Percentiles rank a stretch among this genome's conserved stretches.
These are phyloP conservation scores for Drosophila rhopaloa DNA, from an alignment of 1,140 invertebrate genomes.

Conservation along the genomic window DNA sequence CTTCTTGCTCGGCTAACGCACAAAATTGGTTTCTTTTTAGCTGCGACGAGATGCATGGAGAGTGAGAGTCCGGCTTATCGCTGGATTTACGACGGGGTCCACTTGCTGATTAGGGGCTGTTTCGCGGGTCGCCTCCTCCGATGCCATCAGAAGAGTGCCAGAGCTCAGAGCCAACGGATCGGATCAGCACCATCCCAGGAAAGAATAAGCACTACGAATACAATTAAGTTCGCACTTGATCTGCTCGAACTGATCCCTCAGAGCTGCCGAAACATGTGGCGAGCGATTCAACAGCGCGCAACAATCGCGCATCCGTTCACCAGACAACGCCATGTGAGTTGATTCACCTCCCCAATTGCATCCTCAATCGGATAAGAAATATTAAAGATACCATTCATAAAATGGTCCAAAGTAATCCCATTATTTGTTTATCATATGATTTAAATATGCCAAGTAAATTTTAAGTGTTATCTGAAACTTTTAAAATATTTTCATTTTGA, in stretches of 20 bases:
- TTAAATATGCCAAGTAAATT: no score
- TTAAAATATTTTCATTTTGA: no score
- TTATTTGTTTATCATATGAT: no score
- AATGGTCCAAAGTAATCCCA: neutral
- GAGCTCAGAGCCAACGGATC: constrained; percentile 66
- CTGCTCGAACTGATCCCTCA: constrained; percentile 15
- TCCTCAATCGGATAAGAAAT: neutral
- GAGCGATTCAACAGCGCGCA: constrained; percentile 54
- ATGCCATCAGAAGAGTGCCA: constrained; percentile 63
- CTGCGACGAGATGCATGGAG: constrained; percentile 32
- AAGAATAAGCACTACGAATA: constrained; percentile 4
- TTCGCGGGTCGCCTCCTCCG: constrained; percentile 19
- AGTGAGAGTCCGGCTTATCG: constrained; percentile 48
- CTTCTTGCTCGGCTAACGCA: constrained; percentile 22
- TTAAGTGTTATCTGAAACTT: no score
- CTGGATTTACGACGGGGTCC: constrained; percentile 38
- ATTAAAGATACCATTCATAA: neutral
- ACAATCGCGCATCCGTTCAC: constrained; percentile 59
- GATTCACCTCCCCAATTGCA: constrained; percentile 18
- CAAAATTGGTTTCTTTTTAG: constrained; percentile 32
- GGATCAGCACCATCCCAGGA: constrained; percentile 17
- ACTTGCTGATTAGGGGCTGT: constrained; percentile 70
- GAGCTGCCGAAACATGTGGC: constrained; percentile 50
- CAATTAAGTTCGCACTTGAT: constrained; percentile 20
- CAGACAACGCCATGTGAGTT: constrained; percentile 74